Percentiles rank a stretch among this genome's conserved stretches.
phyloP scores from a whole-genome alignment of 2,113 vertebrate genomes.

The Pelecanus crispus region DNA sequence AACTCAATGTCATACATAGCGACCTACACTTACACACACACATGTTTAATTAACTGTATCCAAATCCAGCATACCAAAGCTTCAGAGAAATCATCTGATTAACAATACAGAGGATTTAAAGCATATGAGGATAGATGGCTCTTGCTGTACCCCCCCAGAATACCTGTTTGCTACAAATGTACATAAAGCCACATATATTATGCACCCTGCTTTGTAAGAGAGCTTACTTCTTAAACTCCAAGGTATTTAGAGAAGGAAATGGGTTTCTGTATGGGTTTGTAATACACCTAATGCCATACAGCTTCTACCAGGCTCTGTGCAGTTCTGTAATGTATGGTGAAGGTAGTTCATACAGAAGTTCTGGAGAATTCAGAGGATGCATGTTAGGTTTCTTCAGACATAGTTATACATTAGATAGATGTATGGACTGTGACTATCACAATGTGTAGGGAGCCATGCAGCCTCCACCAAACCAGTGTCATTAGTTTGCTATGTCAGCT shows the following conservation, averaged over 20 bases:
- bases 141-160: background rate
- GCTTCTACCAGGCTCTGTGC: background rate
- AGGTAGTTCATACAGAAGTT: background rate
- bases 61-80: background rate
- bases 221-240: background rate
- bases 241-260: background rate
- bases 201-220: background rate
- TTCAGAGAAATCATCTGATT: background rate
- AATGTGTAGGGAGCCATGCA: background rate
- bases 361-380: background rate
- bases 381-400: background rate
- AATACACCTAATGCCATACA: background rate
- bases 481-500: background rate
- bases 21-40: background rate
- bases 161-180: background rate
- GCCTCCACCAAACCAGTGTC: background rate
- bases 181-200: background rate
- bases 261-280: background rate
- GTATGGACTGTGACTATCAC: background rate
- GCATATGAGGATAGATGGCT: background rate
- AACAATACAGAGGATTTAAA: background rate
- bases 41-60: background rate
- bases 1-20: background rate
- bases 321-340: background rate
- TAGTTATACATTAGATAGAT: background rate